Conservation (phyloP, 2,888 invertebrate genomes). For the Philaethria dido region DNA sequence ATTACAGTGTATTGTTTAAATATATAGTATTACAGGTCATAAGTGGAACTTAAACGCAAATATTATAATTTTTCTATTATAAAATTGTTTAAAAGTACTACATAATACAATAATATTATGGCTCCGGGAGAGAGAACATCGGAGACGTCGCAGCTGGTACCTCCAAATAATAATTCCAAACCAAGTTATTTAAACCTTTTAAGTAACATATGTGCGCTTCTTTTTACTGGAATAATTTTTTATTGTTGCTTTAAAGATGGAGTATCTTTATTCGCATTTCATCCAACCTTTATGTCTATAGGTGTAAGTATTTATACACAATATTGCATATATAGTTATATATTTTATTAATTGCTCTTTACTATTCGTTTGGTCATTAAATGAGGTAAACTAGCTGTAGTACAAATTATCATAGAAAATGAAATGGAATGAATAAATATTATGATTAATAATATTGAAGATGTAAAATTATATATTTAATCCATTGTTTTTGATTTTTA, state of each 20-base stretch:
- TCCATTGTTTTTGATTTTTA: conserved; percentile 53
- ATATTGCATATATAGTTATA: no score
- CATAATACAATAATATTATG: conserved; percentile 53
- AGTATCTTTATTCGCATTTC: conserved; percentile 72
- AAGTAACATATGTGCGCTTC: conserved; percentile 65
- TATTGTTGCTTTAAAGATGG: conserved; percentile 70
- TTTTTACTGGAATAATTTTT: conserved; percentile 64
- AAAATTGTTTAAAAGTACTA: neutral
- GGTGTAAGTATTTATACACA: conserved; percentile 66
- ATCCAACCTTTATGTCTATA: conserved; percentile 74
- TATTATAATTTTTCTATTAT: neutral
- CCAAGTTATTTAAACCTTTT: conserved; percentile 69
- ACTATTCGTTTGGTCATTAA: neutral
- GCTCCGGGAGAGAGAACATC: conserved; percentile 60
- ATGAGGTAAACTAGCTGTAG: neutral
- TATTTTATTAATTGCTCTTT: neutral
- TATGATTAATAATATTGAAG: neutral
- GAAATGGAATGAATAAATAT: neutral
- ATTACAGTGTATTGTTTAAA: neutral
- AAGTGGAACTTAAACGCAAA: neutral
- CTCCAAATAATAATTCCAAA: conserved; percentile 57
- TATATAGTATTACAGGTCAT: no score
- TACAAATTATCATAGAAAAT: neutral
- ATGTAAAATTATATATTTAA: neutral
- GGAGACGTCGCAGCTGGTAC: conserved; percentile 69